Evolutionary conservation across 2,797 vertebrate genomes (phyloP), one percentile per base, ranked within the genome.

Genomic region (Clarias laeviceps): DNA sequence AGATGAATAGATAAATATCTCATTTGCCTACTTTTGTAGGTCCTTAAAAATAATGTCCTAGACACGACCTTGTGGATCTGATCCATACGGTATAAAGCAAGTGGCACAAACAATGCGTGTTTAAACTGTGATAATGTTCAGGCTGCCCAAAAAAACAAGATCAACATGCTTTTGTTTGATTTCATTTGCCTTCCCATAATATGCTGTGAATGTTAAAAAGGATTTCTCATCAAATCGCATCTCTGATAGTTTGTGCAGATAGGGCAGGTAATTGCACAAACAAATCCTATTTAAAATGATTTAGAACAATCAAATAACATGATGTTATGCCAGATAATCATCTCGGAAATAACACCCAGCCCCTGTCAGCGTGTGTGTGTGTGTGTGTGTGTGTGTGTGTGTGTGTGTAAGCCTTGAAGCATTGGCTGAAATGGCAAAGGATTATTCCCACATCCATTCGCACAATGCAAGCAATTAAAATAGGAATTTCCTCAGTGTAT

Each of bases 181-280:
- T 73, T 83, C 37, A 73, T 83, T 83, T 80, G 34, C 78, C 65
- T 62, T 37, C 89, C 89, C 80, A 86, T 87, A 91, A 91, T 87
- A 79, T 15, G 76, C 74, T 68, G 82, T 84, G 79, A 2, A 88
- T 82, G n/a, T 86, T 91, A 90, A 83, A 92, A 88, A 82, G 83
- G n/a, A 91, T 92, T 90, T 90, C 90, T 92, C 90, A 77, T 64
- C 92, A 93, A 91, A 92, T 93, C 90, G 93, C 91, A 91, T 93
- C 90, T 89, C 82, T 87, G 89, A 92, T 92, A 88, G 84, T 90
- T 86, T 84, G 68, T 89, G 92, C 92, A 27, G 82, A 90, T 89
- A 88, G 92, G 91, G 92, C 88, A 90, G 90, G 90, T 89, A 91
- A 90, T 91, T 90, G 90, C 86, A 86, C 92, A 88, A 92, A 87